Conservation (phyloP, 2,888 invertebrate genomes). For the Orchesellides sinensis region DNA sequence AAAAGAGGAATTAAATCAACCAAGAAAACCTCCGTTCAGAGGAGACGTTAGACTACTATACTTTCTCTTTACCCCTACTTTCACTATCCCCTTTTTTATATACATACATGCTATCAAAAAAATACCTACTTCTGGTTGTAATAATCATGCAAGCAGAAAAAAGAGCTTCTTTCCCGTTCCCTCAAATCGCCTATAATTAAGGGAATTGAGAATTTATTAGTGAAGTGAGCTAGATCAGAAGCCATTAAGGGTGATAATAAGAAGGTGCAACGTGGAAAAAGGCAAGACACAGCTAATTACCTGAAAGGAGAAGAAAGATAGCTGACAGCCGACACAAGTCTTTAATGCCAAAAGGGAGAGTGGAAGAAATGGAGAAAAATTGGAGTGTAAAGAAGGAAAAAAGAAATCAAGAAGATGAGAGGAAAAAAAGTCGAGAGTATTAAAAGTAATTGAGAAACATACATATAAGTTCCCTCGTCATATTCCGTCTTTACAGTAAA, state of each 20-base stretch:
- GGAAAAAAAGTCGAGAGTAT: slow-evolving; percentile 4
- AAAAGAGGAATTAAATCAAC: too few relatives aligned
- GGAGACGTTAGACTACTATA: too few relatives aligned
- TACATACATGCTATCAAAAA: too few relatives aligned
- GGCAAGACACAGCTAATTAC: slow-evolving; percentile 71
- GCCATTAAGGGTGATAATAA: slow-evolving; percentile 70
- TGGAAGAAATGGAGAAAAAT: slow-evolving; percentile 11
- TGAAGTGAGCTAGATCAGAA: slow-evolving; percentile 67
- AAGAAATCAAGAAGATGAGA: slow-evolving; percentile 11
- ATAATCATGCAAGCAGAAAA: slow-evolving; percentile 8
- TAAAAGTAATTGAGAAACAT: too few relatives aligned
- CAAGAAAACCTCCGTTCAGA: too few relatives aligned
- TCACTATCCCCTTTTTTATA: too few relatives aligned
- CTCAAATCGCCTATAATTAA: slow-evolving; percentile 64
- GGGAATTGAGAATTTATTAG: slow-evolving; percentile 70
- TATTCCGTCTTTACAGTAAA: too few relatives aligned
- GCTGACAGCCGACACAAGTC: slow-evolving; percentile 66
- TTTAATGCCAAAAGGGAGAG: slow-evolving; percentile 22
- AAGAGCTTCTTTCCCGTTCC: not conserved
- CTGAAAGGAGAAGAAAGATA: slow-evolving; percentile 68
- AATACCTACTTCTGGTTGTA: too few relatives aligned
- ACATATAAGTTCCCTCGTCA: too few relatives aligned
- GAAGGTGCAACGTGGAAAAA: slow-evolving; percentile 32
- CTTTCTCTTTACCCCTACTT: too few relatives aligned
- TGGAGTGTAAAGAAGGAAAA: slow-evolving; percentile 13